Conservation (phyloP, 1,140 invertebrate species). For the Periplaneta americana region DNA sequence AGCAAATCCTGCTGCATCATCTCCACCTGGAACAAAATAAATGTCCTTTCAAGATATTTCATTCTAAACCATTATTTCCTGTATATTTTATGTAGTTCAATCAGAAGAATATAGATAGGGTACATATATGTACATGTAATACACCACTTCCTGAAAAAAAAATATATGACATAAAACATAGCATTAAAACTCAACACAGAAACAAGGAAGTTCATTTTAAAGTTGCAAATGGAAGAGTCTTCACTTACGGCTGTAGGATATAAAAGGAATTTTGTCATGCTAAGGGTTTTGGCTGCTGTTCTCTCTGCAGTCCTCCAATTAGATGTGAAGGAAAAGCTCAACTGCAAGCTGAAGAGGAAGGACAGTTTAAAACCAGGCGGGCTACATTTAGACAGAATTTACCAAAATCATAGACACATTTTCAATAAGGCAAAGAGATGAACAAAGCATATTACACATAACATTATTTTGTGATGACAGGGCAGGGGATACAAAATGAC, state of each 20-base stretch:
- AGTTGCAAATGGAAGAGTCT: neutral
- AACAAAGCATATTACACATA: neutral
- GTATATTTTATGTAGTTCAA: too few relatives aligned
- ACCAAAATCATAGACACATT: neutral
- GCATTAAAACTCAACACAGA: neutral
- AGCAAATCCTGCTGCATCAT: constrained; percentile 81
- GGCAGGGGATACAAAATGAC: neutral
- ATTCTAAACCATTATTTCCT: too few relatives aligned
- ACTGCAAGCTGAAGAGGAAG: neutral
- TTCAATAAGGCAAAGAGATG: neutral
- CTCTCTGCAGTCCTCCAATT: neutral
- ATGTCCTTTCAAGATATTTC: too few relatives aligned
- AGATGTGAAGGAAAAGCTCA: neutral
- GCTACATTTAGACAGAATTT: neutral
- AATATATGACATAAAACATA: too few relatives aligned
- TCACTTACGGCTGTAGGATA: neutral
- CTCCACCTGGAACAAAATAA: constrained; percentile 65
- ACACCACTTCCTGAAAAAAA: neutral
- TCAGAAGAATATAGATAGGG: too few relatives aligned
- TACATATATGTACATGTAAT: neutral
- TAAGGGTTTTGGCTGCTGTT: neutral
- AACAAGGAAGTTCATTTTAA: neutral
- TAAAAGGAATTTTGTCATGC: neutral
- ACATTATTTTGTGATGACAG: neutral
- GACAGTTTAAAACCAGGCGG: neutral